These are phyloP conservation scores for Vanessa cardui DNA, from an alignment of 2,888 invertebrate genomes.

Conservation along the genomic window DNA sequence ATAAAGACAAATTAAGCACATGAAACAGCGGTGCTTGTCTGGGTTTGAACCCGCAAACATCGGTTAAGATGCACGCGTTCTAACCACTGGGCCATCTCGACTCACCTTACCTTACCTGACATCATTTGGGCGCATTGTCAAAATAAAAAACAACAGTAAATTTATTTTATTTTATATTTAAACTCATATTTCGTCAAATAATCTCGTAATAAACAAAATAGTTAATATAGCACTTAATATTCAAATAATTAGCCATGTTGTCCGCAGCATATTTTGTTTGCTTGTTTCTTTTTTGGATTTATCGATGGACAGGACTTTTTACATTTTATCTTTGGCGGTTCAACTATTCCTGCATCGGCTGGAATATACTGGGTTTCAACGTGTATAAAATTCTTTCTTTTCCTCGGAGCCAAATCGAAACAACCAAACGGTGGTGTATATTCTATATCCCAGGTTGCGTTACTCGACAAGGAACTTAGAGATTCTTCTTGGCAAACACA, in stretches of 20 bases:
- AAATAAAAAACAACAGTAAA: too few relatives aligned
- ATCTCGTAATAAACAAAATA: not conserved
- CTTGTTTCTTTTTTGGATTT: constrained; percentile 48
- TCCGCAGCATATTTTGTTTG: constrained; percentile 53
- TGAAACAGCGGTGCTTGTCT: too few relatives aligned
- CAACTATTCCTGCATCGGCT: constrained; percentile 76
- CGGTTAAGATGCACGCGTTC: too few relatives aligned
- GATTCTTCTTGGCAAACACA: constrained; percentile 71
- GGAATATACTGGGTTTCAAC: constrained; percentile 84
- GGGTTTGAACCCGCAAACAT: too few relatives aligned
- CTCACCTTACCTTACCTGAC: too few relatives aligned
- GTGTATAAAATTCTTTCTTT: constrained; percentile 76
- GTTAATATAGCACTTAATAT: not conserved
- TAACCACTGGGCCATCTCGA: too few relatives aligned
- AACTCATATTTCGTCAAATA: not conserved
- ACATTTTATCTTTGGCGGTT: constrained; percentile 53
- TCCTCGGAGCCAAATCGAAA: constrained; percentile 82
- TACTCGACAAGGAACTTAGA: constrained; percentile 76
- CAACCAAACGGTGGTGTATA: constrained; percentile 88
- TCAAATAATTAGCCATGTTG: constrained; percentile 41
- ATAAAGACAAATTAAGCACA: too few relatives aligned
- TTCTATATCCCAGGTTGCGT: constrained; percentile 87
- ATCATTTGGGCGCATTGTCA: too few relatives aligned
- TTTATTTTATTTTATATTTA: too few relatives aligned
- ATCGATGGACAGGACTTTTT: constrained; percentile 57